Base-by-base conservation (phyloP, 2,888 invertebrate species). In the Diadromus collaris region DNA sequence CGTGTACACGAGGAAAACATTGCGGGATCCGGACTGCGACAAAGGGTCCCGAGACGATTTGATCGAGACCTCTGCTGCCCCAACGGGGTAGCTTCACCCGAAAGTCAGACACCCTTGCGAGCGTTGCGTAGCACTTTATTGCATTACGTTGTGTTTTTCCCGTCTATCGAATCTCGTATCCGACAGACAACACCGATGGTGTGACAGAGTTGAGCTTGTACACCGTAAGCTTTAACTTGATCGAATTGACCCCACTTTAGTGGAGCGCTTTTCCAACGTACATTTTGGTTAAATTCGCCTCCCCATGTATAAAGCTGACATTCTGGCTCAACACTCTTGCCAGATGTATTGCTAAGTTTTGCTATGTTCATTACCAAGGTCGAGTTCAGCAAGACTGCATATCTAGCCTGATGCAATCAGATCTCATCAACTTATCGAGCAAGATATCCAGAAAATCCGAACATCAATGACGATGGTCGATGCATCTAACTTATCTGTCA, bases 61-160 rank as follows among this genome's bases (percentile, higher is more conserved):
- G 38, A 54, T 60, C 72, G 68, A 84, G 86, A 89, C 89, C 87
- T 87, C 86, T 86, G 82, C 83, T 84, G 81, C 83, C 84, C 64
- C 82, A 81, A 78, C 70, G 61, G 84, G 83, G 82, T 82, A 76
- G 78, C 81, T 78, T 75, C 79, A 76, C 34, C 54, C 54, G n/a
- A 73, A 79, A 76, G 60, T 65, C 69, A 54, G 54, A 27, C 38
- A 29, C 72, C 76, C 56, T 51, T 64, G 64, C 29, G 65, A 79
- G 79, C 61, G 72, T 78, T 70, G 68, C 75, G 63, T 65, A 58
- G 63, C 73, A 78, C 84, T 89, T 90, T 88, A 89, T 90, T 87
- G 86, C 88, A 88, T 89, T 89, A 88, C 85, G 78, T 84, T 70
- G 83, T 83, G 82, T 87, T 89, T 89, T 87, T 88, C 86, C 84